These are phyloP conservation scores for Cynoglossus semilaevis DNA, from an alignment of 2,113 vertebrate species.

Conservation along the genomic window DNA sequence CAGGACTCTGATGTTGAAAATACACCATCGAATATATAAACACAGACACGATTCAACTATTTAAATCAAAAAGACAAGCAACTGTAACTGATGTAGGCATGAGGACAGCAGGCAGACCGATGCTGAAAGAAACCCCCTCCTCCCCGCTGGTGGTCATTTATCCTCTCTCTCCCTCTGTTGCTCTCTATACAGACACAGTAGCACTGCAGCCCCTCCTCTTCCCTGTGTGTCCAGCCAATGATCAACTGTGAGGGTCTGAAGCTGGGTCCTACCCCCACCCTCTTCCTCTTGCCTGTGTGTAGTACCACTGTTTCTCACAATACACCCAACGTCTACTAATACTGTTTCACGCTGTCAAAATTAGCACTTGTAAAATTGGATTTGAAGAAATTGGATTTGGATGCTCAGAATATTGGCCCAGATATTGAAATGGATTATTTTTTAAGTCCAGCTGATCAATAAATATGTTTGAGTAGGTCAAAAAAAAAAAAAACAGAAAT, in stretches of 20 bases:
- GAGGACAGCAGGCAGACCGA: slow-evolving; percentile 54
- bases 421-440: no score
- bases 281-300: slow-evolving; percentile 11
- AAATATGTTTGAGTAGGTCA: no score
- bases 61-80: slow-evolving; percentile 37
- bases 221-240: slow-evolving; percentile 67
- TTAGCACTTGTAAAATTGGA: background rate
- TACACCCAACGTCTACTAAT: slow-evolving; percentile 27
- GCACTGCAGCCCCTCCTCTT: slow-evolving; percentile 63
- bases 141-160: slow-evolving; percentile 50
- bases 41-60: slow-evolving; percentile 28
- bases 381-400: background rate
- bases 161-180: slow-evolving; percentile 48
- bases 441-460: no score
- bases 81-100: slow-evolving; percentile 53
- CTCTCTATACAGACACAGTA: slow-evolving; percentile 68
- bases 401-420: background rate
- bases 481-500: no score
- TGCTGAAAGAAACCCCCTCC: slow-evolving; percentile 54
- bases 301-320: slow-evolving; percentile 22
- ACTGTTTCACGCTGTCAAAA: slow-evolving; percentile 30
- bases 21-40: background rate
- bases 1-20: slow-evolving; percentile 33
- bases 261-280: slow-evolving; percentile 42
- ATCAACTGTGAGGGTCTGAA: slow-evolving; percentile 51